Conservation (phyloP, 2,113 vertebrate species). For the Taurulus bubalis region DNA sequence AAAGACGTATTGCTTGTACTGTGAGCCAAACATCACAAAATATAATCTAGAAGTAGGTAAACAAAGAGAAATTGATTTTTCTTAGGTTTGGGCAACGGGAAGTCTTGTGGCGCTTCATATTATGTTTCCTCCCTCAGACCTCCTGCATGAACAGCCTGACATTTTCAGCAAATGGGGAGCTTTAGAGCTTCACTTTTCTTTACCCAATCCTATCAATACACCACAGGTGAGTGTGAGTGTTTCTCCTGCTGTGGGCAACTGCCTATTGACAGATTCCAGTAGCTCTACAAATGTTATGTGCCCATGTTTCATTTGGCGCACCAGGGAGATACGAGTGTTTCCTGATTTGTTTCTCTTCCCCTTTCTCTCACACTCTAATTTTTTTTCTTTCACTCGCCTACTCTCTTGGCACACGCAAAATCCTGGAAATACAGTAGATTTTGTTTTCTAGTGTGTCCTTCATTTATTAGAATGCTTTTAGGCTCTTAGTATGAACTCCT, state of each 20-base stretch:
- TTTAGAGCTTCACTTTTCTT: conserved; percentile 41
- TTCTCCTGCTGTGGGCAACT: conserved; percentile 25
- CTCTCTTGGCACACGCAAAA: background rate
- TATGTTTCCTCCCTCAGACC: conserved; percentile 5
- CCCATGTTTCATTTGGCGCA: conserved; percentile 35
- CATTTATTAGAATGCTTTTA: background rate
- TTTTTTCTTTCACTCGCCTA: background rate
- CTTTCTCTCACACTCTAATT: background rate
- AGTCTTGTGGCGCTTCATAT: conserved; percentile 11
- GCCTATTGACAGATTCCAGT: conserved; percentile 41
- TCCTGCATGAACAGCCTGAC: conserved; percentile 27
- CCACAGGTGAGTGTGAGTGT: conserved; percentile 22
- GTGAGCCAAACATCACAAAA: background rate
- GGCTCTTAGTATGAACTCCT: background rate
- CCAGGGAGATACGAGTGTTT: background rate
- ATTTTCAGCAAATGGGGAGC: conserved; percentile 49
- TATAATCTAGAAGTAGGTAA: background rate
- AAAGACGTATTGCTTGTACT: background rate
- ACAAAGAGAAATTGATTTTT: too few relatives aligned
- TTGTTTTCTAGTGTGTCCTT: too few relatives aligned
- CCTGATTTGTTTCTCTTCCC: conserved; percentile 7
- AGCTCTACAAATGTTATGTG: conserved; percentile 14
- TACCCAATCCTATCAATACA: conserved; percentile 43
- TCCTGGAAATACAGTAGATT: background rate
- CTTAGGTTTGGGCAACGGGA: background rate